Conservation (phyloP, 2,888 invertebrate species). For the Pelosia muscerda region DNA sequence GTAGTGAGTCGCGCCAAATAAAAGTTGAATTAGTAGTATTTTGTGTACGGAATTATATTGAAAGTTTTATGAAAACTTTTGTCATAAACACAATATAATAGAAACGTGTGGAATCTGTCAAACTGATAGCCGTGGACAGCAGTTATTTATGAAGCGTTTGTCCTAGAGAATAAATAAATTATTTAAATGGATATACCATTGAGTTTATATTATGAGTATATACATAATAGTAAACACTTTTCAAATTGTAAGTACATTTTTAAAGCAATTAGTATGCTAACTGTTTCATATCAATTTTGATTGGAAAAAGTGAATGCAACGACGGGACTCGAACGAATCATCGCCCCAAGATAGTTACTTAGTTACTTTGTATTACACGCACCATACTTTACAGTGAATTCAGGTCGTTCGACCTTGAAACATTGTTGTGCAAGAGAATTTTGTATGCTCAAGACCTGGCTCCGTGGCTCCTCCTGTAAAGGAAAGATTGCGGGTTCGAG, state of each 20-base stretch:
- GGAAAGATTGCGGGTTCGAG: no score
- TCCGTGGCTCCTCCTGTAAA: no score
- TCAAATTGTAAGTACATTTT: no score
- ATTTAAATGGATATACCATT: not conserved
- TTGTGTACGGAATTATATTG: conserved; percentile 3
- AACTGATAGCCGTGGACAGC: conserved; percentile 10
- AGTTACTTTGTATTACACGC: not conserved
- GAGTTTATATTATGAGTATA: no score
- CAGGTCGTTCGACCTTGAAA: not conserved
- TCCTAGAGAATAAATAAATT: not conserved
- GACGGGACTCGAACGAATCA: no score
- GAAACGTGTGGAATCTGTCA: conserved; percentile 8
- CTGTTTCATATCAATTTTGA: no score
- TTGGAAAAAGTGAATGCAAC: no score
- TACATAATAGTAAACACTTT: not conserved
- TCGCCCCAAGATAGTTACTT: no score
- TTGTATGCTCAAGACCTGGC: no score
- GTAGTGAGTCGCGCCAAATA: not conserved
- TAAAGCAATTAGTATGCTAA: no score
- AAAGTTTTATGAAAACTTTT: conserved; percentile 2
- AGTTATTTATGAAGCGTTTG: conserved; percentile 13
- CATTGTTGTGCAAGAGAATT: no score
- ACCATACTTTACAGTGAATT: not conserved
- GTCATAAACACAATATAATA: not conserved
- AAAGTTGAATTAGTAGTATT: not conserved